A percentile compares a stretch with the other conserved stretches of the same genome.
Conservation (phyloP, 2,888 invertebrate species). For the Xestia xanthographa region DNA sequence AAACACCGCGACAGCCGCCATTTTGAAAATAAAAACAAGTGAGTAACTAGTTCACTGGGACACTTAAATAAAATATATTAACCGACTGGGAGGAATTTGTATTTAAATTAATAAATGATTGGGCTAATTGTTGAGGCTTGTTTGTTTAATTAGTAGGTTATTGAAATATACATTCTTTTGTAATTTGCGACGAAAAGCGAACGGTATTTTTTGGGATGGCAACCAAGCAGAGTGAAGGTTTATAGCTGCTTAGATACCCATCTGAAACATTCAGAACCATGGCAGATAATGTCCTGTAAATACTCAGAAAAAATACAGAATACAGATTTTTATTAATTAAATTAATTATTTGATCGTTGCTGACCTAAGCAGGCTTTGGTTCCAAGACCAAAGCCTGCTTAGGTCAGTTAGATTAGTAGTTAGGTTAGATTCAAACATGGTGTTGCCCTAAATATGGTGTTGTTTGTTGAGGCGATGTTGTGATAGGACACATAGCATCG, state of each 20-base stretch:
- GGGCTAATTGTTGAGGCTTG: conserved; percentile 35
- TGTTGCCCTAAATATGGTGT: neutral
- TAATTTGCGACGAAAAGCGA: neutral
- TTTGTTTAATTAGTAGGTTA: conserved; percentile 26
- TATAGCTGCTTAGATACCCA: neutral
- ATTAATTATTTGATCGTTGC: neutral
- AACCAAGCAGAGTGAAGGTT: neutral
- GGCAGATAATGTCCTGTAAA: neutral
- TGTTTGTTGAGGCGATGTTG: too few relatives aligned
- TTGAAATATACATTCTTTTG: neutral
- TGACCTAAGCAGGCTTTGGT: too few relatives aligned
- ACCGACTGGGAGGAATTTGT: conserved; percentile 49
- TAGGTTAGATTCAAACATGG: neutral
- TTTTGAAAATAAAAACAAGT: conserved; percentile 36
- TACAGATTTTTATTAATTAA: neutral
- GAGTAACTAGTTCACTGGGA: conserved; percentile 46
- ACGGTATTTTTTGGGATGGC: neutral
- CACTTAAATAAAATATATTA: conserved; percentile 50
- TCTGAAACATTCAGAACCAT: neutral
- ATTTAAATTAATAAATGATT: conserved; percentile 43
- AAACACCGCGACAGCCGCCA: conserved; percentile 37
- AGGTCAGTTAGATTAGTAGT: neutral
- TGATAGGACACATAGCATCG: neutral
- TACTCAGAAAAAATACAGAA: neutral
- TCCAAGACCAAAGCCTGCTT: neutral